Percentiles rank a stretch among this genome's conserved stretches.
Evolutionary conservation across 2,888 invertebrate genomes (phyloP).

Genomic region (Falcaria lacertinaria): DNA sequence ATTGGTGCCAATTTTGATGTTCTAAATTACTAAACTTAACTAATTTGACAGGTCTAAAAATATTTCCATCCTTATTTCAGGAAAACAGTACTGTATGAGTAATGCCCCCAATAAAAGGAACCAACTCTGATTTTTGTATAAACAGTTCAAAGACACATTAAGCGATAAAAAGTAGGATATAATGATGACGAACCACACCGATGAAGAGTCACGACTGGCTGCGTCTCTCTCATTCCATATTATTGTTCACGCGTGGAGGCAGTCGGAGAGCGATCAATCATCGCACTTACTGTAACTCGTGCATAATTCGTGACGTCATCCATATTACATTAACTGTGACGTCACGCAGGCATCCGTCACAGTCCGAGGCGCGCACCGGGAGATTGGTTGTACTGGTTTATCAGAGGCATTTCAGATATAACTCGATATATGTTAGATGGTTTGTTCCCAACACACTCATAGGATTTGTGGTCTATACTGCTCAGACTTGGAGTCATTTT

Average conservation of each 20-base stretch:
- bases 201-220: neutral
- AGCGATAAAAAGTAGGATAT: neutral
- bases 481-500: no score
- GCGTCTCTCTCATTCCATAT: neutral
- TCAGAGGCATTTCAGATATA: neutral
- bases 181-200: neutral
- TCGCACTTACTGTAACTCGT: constrained; percentile 13
- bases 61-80: no score
- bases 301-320: constrained; percentile 27
- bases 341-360: constrained; percentile 24
- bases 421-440: no score
- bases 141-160: no score
- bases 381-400: constrained; percentile 17
- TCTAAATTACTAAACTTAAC: no score
- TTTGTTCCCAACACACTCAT: no score
- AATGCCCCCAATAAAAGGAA: no score
- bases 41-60: no score
- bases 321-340: constrained; percentile 25
- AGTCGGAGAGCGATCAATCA: constrained; percentile 18
- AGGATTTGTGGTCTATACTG: no score
- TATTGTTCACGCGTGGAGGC: neutral
- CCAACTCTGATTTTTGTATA: no score
- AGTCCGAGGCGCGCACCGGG: constrained; percentile 11
- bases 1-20: no score
- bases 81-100: no score